These are phyloP conservation scores for Corvus cornix DNA, from an alignment of 2,113 vertebrate genomes.

Conservation along the genomic window DNA sequence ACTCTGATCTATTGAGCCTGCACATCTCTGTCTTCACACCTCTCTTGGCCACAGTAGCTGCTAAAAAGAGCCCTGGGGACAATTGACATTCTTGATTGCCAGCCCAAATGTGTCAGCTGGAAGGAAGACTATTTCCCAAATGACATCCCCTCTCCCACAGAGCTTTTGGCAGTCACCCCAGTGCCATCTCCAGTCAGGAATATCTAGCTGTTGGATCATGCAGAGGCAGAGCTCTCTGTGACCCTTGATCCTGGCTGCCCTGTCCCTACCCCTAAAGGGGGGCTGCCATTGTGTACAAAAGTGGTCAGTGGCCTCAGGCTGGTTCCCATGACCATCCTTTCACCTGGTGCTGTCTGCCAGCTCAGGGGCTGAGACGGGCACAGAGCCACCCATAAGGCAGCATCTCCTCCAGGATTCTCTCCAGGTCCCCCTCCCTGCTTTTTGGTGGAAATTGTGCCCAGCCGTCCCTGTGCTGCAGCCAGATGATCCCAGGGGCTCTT, in stretches of 20 bases:
- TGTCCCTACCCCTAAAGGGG: neutral
- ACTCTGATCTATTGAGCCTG: conserved; percentile 18
- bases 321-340: neutral
- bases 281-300: neutral
- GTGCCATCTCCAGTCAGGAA: conserved; percentile 5
- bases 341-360: neutral
- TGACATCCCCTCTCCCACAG: neutral
- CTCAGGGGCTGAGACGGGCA: neutral
- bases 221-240: neutral
- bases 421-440: fast-evolving
- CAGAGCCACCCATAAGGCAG: neutral
- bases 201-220: neutral
- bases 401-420: neutral
- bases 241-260: neutral
- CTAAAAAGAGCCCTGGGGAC: conserved; percentile 9
- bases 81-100: conserved; percentile 15
- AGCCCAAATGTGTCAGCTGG: conserved; percentile 35
- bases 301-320: neutral
- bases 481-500: neutral
- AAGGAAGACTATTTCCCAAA: conserved; percentile 41
- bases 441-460: neutral
- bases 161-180: neutral
- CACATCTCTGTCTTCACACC: conserved; percentile 31
- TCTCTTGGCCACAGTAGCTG: conserved; percentile 24
- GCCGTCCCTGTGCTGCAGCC: neutral